Evolutionary conservation across 2,113 vertebrate genomes (phyloP), one percentile per base, ranked within the genome.

Genomic region (Ascaphus truei): DNA sequence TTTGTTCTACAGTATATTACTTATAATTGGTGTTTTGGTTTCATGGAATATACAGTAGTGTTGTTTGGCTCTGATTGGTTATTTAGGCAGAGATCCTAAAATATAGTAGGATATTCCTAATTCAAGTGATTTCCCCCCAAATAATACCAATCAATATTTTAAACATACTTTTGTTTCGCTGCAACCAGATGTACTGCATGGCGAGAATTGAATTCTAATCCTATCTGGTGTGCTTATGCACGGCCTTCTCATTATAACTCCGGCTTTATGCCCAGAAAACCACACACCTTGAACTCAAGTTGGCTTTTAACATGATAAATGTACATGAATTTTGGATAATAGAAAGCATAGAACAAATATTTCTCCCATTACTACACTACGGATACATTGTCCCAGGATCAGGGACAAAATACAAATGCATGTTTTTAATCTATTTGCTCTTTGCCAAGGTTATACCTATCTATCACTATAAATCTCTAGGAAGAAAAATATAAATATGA

Each of bases 401-500:
- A 45, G 4, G 8, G 5, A 16, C 5, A 20, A 20, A 45, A 5
- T 18, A 45, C 3, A 45, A 16, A 18, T 45, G n/a, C 7, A 12
- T 45, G n/a, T 45, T 45, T 41, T 41, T 45, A 7, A 45, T 18
- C 20, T 2, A 20, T 45, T 45, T 7, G 16, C 5, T 18, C 16
- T 18, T 45, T 45, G 20, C 41, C 8, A 45, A 45, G 5, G 20
- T 20, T 45, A 18, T 45, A 45, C 41, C 41, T 45, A 7, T 20
- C 8, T 15, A 39, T 41, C 37, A 45, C 41, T 45, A 26, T n/a
- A 66, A 66, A 55, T 43, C 31, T 55, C 63, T 27, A 48, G 34
- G 34, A 55, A 55, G 16, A 41, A 43, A 66, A 55, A 41, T 55
- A 66, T 23, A 55, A 52, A 55, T 55, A 33, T 55, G 55, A 53